phyloP scores from a whole-genome alignment of 2,113 vertebrate genomes.

The Tretioscincus oriximinensis region DNA sequence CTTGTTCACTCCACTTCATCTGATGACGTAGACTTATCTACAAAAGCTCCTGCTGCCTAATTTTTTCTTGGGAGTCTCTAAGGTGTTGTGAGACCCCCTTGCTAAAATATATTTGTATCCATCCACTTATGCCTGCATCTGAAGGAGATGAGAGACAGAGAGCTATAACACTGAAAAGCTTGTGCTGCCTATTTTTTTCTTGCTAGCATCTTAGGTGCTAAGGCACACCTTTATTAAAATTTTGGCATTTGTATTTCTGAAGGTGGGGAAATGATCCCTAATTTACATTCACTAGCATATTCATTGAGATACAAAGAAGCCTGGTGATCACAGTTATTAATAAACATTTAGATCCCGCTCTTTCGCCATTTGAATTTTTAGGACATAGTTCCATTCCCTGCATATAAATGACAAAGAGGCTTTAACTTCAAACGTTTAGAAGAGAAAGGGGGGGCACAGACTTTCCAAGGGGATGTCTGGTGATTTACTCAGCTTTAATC shows the following conservation, averaged over 20 bases:
- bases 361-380: slow-evolving; percentile 37
- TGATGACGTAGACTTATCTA: no score
- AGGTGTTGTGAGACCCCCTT: no score
- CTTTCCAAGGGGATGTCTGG: slow-evolving; percentile 48
- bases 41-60: no score
- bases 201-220: no score
- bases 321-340: slow-evolving; percentile 1
- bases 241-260: neutral
- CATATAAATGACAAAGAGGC: slow-evolving; percentile 43
- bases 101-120: no score
- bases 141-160: no score
- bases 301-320: neutral
- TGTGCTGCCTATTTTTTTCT: no score
- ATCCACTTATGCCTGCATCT: no score
- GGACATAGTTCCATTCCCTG: slow-evolving; percentile 18
- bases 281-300: neutral
- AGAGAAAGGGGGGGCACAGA: slow-evolving; percentile 25
- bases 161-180: no score
- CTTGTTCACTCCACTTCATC: no score
- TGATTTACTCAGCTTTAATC: slow-evolving; percentile 64
- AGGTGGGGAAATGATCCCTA: neutral
- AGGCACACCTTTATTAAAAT: no score
- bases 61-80: no score
- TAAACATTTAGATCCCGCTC: neutral
- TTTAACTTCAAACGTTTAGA: slow-evolving; percentile 52